Evolutionary conservation across 2,888 invertebrate species (phyloP), one percentile per base, ranked within the genome.

Genomic region (Agapostemon virescens): DNA sequence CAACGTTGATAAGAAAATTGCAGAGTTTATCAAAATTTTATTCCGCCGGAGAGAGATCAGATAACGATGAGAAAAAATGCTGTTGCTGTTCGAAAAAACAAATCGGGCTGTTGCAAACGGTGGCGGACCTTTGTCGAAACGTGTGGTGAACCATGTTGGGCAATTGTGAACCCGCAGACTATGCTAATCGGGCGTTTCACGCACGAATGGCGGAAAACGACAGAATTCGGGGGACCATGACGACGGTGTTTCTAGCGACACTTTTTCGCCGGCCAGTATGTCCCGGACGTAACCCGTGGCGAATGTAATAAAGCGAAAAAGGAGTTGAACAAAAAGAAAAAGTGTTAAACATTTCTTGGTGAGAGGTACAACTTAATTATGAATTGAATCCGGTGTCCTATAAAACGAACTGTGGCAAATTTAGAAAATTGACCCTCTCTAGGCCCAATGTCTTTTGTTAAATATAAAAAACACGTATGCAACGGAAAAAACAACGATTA

Each of bases 151-250:
- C 55, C 33, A n/a, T 4, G 49, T 85, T 85, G 82, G 26, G 84
- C 64, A 85, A 85, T 76, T 80, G 74, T 64, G n/a, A 77, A 55
- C 52, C 68, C 33, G 68, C 58, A 68, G 79, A 73, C 74, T 82
- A 78, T 82, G 79, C 80, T 80, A 86, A 82, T 71, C 69, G 66
- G 68, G 36, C 49, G 73, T 67, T 85, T 83, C 69, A 72, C 77
- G 74, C 69, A 79, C 76, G 76, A 69, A 63, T 33, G 58, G n/a
- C 71, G 69, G 45, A 66, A 64, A 83, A 70, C 63, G 67, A 74
- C 63, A 52, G 55, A 80, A 69, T 69, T 77, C 55, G 61, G 45
- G 69, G 61, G 52, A 73, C 68, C 77, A 67, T 36, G 72, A 85
- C 69, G 76, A 82, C 78, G 71, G 66, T 69, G 64, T 75, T 77